Conservation (phyloP, 2,888 invertebrate species). For the Leucoma salicis region DNA sequence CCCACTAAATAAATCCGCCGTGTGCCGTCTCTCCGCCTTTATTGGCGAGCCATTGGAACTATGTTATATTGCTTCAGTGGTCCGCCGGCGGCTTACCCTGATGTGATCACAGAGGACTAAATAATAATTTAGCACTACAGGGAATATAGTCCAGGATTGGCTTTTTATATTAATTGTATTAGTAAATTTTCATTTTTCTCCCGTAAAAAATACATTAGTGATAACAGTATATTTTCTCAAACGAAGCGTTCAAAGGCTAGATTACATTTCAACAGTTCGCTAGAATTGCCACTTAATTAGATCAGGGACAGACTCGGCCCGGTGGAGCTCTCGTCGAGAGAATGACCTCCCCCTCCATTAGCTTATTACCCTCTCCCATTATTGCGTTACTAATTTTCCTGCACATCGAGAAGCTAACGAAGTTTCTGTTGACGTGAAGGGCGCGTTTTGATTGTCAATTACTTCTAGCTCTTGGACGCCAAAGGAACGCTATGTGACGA, state of each 20-base stretch:
- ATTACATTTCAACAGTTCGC: constrained; percentile 49
- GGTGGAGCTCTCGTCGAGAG: constrained; percentile 44
- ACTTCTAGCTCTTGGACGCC: constrained; percentile 67
- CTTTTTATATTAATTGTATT: too few species aligned
- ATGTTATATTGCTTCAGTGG: too few species aligned
- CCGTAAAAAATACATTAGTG: too few species aligned
- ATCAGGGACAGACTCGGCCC: constrained; percentile 47
- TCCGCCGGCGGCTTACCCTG: too few species aligned
- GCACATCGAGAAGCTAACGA: constrained; percentile 71
- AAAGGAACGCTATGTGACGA: constrained; percentile 50
- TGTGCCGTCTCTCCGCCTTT: too few species aligned
- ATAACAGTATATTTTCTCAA: constrained; percentile 46
- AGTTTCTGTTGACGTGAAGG: constrained; percentile 71
- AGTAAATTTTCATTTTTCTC: too few species aligned
- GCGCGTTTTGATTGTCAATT: constrained; percentile 79
- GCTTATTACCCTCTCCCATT: constrained; percentile 72
- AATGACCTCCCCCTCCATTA: constrained; percentile 75
- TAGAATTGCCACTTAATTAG: constrained; percentile 67
- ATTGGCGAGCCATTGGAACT: too few species aligned
- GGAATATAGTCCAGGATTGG: too few species aligned
- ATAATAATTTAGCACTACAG: too few species aligned
- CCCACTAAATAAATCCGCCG: too few species aligned
- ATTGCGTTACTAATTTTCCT: constrained; percentile 80
- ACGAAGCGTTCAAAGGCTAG: constrained; percentile 45
- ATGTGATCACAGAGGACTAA: too few species aligned